Base-by-base conservation (phyloP, 2,113 vertebrate genomes). In the Choloepus hoffmanni region DNA sequence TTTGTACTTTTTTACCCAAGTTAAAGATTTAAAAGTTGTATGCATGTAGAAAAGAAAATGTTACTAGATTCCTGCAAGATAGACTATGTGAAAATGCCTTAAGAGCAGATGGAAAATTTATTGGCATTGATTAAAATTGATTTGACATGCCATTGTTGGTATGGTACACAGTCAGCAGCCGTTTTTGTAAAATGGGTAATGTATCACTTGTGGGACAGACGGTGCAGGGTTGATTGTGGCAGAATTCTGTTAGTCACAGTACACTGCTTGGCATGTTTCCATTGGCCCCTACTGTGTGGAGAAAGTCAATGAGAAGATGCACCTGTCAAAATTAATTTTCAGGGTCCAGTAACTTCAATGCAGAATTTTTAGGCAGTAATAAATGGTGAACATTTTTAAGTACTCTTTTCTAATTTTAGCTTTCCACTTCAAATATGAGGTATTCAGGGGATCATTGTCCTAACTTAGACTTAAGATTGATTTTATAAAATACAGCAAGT, bases 311-410 rank as follows among this genome's bases (percentile, higher is more conserved):
- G 98, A 98, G 98, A 98, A 98, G 98, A 97, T 97, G 96, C 97
- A 98, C 97, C 98, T 98, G 98, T 98, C 98, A 98, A 96, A 98
- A 98, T 98, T 96, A 97, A 98, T 98, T 98, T 97, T 97, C 97
- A 98, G 97, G 95, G 95, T 98, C 95, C 97, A 97, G 84, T 97
- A 97, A 97, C 65, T 94, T 97, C 94, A 50, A 45, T 87, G 86
- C 88, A 92, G 55, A 87, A 93, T 97, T 93, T 95, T 97, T 68
- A 53, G 95, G 93, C 83, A 93, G 84, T 62, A 94, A 95, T 36
- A 45, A 96, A 90, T 95, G 92, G 62, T 95, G 96, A 94, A 88
- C 55, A 26, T 73, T 95, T 95, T 77, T 0, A 0, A 86, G 83
- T 95, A 68, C 33, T 85, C 40, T 68, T 81, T 95, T 43, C 73